phyloP scores from a whole-genome alignment of 2,888 invertebrate genomes.

The Drosophila putrida region DNA sequence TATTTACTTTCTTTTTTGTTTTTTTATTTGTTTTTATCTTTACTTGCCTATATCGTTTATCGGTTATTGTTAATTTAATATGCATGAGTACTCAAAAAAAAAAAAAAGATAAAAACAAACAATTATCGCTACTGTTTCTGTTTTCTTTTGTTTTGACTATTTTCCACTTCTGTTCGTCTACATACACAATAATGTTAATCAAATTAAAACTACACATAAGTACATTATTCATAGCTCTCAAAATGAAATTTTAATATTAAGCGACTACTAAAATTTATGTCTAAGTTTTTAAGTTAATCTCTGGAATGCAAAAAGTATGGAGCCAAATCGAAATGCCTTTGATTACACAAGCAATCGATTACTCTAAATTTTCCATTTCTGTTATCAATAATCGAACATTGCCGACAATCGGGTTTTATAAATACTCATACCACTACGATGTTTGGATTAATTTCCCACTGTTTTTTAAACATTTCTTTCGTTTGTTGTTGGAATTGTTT shows the following conservation, averaged over 20 bases:
- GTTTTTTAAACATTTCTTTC: too few species aligned
- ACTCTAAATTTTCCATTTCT: not conserved
- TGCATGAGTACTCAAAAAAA: conserved; percentile 17
- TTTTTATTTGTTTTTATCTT: conserved; percentile 18
- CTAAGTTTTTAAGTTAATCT: conserved; percentile 32
- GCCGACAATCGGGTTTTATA: not conserved
- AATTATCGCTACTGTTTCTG: conserved; percentile 31
- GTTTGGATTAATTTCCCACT: too few species aligned
- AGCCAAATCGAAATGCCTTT: conserved; percentile 12
- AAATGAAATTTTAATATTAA: not conserved
- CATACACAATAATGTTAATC: conserved; percentile 8
- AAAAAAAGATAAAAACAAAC: not conserved
- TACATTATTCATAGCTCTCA: too few species aligned
- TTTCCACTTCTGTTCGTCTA: not conserved
- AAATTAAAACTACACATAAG: not conserved
- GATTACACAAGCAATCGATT: not conserved
- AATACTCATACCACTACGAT: too few species aligned
- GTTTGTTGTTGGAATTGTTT: too few species aligned
- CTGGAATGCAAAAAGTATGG: conserved; percentile 1
- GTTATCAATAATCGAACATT: not conserved
- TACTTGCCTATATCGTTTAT: conserved; percentile 47
- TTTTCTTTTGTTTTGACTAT: too few species aligned
- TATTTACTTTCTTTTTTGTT: not conserved
- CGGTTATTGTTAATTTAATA: conserved; percentile 29
- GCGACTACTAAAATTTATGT: conserved; percentile 34